A percentile compares a stretch with the other conserved stretches of the same genome.
phyloP scores from a whole-genome alignment of 2,888 invertebrate genomes.

The Drosophila nigricruria region DNA sequence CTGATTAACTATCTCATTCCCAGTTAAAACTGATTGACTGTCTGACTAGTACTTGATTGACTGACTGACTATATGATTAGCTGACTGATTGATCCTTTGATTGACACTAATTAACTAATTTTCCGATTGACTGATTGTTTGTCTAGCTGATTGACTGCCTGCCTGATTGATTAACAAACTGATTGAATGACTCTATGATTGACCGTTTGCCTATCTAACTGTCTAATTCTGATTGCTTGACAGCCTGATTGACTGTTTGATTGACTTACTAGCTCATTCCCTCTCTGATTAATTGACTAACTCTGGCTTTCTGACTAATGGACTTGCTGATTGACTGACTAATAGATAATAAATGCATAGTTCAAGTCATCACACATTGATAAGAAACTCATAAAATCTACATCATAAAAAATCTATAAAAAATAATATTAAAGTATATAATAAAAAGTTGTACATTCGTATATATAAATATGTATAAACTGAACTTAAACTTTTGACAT shows the following conservation, averaged over 20 bases:
- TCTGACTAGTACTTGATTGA: neutral
- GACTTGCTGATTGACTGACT: neutral
- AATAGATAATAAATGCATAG: neutral
- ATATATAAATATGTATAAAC: neutral
- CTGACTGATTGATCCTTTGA: neutral
- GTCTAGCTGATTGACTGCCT: neutral
- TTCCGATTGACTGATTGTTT: neutral
- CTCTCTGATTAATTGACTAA: neutral
- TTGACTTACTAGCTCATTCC: no score
- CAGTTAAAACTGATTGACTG: no score
- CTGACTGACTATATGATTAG: neutral
- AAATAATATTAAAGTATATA: neutral
- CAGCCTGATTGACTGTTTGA: neutral
- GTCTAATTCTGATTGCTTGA: neutral
- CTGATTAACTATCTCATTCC: neutral
- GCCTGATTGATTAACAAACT: neutral
- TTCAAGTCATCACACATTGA: neutral
- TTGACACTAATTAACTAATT: neutral
- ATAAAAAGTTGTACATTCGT: neutral
- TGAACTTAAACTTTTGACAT: constrained; percentile 1
- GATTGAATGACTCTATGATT: neutral
- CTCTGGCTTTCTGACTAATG: neutral
- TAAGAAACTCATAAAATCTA: neutral
- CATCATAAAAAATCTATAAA: constrained; percentile 2
- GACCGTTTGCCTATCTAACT: neutral